phyloP scores from a whole-genome alignment of 2,113 vertebrate genomes.

The Pangasianodon gigas region DNA sequence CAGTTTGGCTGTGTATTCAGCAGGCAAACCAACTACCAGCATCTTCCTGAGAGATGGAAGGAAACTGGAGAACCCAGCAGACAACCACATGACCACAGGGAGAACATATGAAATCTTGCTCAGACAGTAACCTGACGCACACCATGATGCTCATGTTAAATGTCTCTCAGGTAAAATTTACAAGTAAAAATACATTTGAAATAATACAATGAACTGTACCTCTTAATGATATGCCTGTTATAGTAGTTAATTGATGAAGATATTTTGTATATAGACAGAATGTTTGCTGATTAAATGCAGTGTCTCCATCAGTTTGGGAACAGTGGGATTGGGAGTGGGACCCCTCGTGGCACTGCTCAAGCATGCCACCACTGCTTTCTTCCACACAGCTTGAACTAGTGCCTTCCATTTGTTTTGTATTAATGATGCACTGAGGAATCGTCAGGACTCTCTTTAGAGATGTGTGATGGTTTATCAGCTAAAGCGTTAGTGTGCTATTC shows the following conservation, averaged over 20 bases:
- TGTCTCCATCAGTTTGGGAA: slow-evolving; percentile 43
- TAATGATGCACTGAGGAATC: slow-evolving; percentile 13
- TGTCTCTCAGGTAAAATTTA: not conserved
- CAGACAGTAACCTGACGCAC: not conserved
- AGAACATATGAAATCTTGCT: too few species aligned
- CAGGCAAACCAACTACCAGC: too few species aligned
- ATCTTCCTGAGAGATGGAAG: too few species aligned
- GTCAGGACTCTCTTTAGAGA: too few species aligned
- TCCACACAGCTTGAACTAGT: slow-evolving; percentile 36
- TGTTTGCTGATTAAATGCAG: slow-evolving; percentile 45
- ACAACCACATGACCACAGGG: too few species aligned
- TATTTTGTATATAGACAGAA: slow-evolving; percentile 51
- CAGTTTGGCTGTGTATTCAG: too few species aligned
- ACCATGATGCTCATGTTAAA: not conserved
- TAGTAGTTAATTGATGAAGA: slow-evolving; percentile 38
- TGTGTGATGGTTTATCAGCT: too few species aligned
- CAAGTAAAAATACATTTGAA: not conserved
- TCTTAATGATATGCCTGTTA: slow-evolving; percentile 49
- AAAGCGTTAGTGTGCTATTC: too few species aligned
- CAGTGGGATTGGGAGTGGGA: not conserved
- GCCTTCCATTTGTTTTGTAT: slow-evolving; percentile 28
- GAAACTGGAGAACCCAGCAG: too few species aligned
- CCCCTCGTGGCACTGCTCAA: slow-evolving; percentile 20
- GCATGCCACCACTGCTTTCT: slow-evolving; percentile 36
- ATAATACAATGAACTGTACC: slow-evolving; percentile 22